Base-by-base conservation (phyloP, 2,113 vertebrate species). In the Mirounga angustirostris region DNA sequence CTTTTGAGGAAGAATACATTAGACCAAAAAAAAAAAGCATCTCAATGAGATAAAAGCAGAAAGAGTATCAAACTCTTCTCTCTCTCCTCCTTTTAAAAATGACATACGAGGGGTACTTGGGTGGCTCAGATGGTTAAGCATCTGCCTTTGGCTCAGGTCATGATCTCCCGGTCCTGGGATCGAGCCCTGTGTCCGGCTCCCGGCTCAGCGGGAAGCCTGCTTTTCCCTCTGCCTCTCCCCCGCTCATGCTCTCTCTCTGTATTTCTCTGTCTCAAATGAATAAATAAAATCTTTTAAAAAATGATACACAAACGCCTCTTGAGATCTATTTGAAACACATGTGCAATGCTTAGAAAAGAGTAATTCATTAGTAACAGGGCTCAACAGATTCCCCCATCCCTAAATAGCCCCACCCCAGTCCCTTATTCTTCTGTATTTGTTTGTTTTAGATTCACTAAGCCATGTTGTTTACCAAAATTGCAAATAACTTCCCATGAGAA, bases 1-100 rank as follows among this genome's bases (percentile, higher is more conserved):
- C 97, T 98, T 96, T 98, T 94, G 95, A 97, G 97, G 73, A 97
- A 98, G 96, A 97, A 92, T 94, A 52, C 36, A 79, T 85, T 67
- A 97, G 65, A 30, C 28, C 0, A 13, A 59, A 61, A 91, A 69
- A 88, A 91, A 89, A 76, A 81, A 67, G 28, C 24, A 80, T 73
- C 33, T 89, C 16, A 84, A 19, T 80, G 74, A 67, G 94, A 96
- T 97, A 88, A 85, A 89, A 52, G 82, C 36, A 76, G 54, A 91
- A 88, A 81, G 12, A 84, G 54, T 56, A 76, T 87, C 33, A 92
- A 89, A 97, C 67, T 76, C 43, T 54, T 74, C 78, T 93, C 73
- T 94, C 58, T 92, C 58, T 91, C 52, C 21, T 93, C 21, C 58
- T 91, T 92, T 94, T n/a, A 82, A 91, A 80, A 90, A 69, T 59